Base-by-base conservation (phyloP, 1,140 invertebrate genomes). In the Drosophila murphyi region DNA sequence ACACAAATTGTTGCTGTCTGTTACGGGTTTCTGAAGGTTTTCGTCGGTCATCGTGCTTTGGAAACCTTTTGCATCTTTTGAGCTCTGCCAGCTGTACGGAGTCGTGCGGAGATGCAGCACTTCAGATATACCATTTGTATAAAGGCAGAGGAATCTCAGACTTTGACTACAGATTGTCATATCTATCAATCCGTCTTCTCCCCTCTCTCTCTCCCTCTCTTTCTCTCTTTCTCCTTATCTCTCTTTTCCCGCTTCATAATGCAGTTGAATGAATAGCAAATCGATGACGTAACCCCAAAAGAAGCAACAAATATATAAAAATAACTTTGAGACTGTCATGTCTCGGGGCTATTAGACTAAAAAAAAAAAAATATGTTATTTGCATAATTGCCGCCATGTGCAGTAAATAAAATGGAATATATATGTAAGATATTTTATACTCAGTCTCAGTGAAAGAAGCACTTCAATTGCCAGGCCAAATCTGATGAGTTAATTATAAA, bases 71-170 rank as follows among this genome's bases (percentile, higher is more conserved):
- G 47, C 39, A 52, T 60, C 20, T 62, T 74, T 70, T 56, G 10
- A 28, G 41, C 61, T 48, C 5, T 50, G 37, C 57, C 77, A 67
- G 60, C 73, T 85, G 77, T 43, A 32, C 45, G 28, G 55, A 80
- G 52, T 88, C 83, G 83, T 87, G 83, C 73, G 31, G 29, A 65
- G 83, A 88, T 88, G 79, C 76, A 62, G 12, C 71, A 47, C 12
- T 32, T 62, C 47, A 61, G 82, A 87, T 88, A 87, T 12, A 12
- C 12, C 12, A 12, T 12, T 12, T 12, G 10, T 4, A n/a, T n/a
- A 35, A 35, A 52, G 54, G 29, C 75, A 39, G 59, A 55, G 60
- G 37, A 43, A 63, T 56, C 7, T 43, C 43, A 56, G 55, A 20
- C 75, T 45, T 51, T 63, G 71, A 67, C 60, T 69, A 48, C 28